Evolutionary conservation across 2,797 vertebrate genomes (phyloP).

Genomic region (Enteromius unitaeniatus): DNA sequence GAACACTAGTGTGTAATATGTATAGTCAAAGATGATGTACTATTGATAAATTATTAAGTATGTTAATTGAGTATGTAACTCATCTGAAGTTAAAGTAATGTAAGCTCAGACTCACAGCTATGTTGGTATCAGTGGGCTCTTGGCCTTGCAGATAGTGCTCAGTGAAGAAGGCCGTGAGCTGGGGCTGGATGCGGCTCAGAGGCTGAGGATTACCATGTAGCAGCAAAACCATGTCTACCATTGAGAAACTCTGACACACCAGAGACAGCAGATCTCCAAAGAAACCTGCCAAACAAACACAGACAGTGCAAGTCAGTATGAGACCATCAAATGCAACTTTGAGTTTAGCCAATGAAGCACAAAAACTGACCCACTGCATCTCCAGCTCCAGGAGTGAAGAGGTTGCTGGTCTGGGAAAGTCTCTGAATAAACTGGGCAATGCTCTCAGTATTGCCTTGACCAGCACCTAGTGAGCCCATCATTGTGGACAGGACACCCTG

Average conservation of each 20-base stretch:
- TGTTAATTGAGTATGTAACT: background rate
- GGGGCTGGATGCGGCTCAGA: conserved; percentile 87
- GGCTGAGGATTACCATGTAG: conserved; percentile 92
- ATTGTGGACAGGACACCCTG: conserved; percentile 89
- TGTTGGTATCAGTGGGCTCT: conserved; percentile 87
- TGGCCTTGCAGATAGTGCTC: conserved; percentile 88
- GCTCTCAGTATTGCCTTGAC: conserved; percentile 88
- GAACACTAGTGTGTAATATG: background rate
- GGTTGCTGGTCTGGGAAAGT: conserved; percentile 89
- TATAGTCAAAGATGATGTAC: background rate
- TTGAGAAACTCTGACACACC: conserved; percentile 91
- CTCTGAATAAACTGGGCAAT: conserved; percentile 93
- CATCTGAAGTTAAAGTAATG: background rate
- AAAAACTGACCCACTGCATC: conserved; percentile 83
- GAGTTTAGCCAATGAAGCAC: background rate
- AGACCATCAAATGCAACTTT: background rate
- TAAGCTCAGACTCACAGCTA: conserved; percentile 77
- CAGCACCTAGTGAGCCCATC: conserved; percentile 87
- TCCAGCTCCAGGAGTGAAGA: conserved; percentile 88
- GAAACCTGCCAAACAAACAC: conserved; percentile 76
- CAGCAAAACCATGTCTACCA: conserved; percentile 93
- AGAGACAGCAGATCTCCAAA: conserved; percentile 91
- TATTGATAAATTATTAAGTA: background rate
- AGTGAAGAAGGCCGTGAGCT: conserved; percentile 87
- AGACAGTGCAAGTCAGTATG: background rate